phyloP scores from a whole-genome alignment of 2,113 vertebrate species.

The Platichthys stellatus region DNA sequence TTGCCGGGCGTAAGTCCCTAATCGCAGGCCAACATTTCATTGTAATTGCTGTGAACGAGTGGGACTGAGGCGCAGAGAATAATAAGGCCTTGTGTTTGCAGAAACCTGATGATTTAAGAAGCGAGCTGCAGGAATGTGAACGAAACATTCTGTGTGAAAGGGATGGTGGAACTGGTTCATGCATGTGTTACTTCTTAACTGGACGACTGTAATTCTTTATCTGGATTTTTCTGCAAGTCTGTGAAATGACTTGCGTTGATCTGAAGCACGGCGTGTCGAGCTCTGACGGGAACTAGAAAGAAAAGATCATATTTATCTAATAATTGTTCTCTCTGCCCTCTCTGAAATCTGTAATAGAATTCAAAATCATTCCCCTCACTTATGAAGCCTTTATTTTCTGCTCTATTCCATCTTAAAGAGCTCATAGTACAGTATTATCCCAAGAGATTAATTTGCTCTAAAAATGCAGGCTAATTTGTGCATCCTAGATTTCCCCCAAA shows the following conservation, averaged over 20 bases:
- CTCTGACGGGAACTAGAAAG: background rate
- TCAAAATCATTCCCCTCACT: background rate
- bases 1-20: constrained; percentile 46
- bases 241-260: background rate
- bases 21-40: constrained; percentile 66
- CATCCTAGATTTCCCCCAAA: background rate
- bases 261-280: background rate
- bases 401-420: background rate
- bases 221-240: background rate
- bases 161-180: background rate
- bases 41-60: constrained; percentile 60
- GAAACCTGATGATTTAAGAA: constrained; percentile 27
- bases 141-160: background rate
- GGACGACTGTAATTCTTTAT: background rate
- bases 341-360: background rate
- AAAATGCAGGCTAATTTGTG: background rate
- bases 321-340: background rate
- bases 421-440: background rate
- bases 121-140: constrained; percentile 39
- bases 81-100: constrained; percentile 29
- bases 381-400: background rate
- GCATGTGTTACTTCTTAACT: background rate
- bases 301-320: background rate
- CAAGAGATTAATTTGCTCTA: background rate
- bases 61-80: constrained; percentile 26